Evolutionary conservation across 2,113 vertebrate genomes (phyloP).

Genomic region (Jacana jacana): DNA sequence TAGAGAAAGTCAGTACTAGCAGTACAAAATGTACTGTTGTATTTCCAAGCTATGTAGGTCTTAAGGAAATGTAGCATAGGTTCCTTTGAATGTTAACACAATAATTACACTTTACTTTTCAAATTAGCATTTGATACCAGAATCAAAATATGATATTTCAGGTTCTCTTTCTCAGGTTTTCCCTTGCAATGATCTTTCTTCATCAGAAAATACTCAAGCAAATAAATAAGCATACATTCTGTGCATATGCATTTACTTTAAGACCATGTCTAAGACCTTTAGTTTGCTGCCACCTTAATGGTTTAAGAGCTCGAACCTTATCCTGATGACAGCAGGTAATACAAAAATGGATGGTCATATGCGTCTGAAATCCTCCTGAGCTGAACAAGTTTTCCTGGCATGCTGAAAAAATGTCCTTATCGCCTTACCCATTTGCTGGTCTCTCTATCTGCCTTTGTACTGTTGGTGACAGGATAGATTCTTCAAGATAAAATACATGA

Average conservation of each 20-base stretch:
- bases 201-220: background rate
- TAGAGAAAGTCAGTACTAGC: background rate
- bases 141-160: background rate
- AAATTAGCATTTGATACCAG: background rate
- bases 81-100: background rate
- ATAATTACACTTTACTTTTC: background rate
- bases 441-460: background rate
- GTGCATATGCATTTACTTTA: background rate
- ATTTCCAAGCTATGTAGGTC: background rate
- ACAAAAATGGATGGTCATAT: background rate
- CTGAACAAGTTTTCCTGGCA: background rate
- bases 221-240: background rate
- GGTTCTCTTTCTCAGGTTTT: background rate
- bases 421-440: background rate
- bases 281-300: background rate
- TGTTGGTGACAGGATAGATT: background rate
- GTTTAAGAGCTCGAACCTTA: background rate
- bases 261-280: background rate
- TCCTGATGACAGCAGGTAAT: background rate
- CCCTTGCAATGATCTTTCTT: background rate
- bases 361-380: background rate
- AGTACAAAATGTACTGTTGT: background rate
- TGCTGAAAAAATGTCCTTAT: background rate
- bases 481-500: background rate
- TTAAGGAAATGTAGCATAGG: background rate